These are phyloP conservation scores for Steinernema scapterisci DNA, from an alignment of 2,888 invertebrate genomes.

Conservation along the genomic window DNA sequence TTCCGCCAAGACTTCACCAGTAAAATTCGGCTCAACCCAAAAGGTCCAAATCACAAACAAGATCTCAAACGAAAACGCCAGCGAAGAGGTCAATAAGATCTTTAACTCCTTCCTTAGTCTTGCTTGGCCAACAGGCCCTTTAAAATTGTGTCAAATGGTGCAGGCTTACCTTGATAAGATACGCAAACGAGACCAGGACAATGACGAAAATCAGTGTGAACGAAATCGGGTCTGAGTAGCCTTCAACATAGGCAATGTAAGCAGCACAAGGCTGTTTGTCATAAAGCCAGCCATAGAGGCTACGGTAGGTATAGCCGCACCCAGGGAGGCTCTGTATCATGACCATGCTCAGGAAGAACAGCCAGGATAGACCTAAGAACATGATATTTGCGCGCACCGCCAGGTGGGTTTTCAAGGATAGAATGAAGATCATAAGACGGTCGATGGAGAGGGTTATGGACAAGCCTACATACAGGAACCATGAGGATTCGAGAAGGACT, in stretches of 20 bases:
- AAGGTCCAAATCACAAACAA: too few relatives aligned
- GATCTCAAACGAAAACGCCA: too few relatives aligned
- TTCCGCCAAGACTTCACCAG: too few relatives aligned
- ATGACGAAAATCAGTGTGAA: neutral
- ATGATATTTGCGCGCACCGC: too few relatives aligned
- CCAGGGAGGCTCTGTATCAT: neutral
- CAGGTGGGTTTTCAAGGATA: neutral
- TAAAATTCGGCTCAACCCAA: too few relatives aligned
- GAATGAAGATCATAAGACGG: neutral
- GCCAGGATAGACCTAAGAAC: neutral
- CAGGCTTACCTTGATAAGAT: slow-evolving; percentile 14
- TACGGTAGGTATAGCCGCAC: neutral
- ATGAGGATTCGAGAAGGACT: neutral
- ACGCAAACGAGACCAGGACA: neutral
- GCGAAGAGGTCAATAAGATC: too few relatives aligned
- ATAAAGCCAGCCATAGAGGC: neutral
- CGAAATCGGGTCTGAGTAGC: neutral
- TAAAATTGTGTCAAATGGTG: too few relatives aligned
- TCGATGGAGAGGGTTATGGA: neutral
- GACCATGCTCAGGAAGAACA: neutral
- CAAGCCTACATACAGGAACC: neutral
- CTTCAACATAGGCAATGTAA: neutral
- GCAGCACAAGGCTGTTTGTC: neutral
- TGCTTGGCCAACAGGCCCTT: too few relatives aligned
- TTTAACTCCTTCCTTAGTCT: too few relatives aligned